Base-by-base conservation (phyloP, 2,113 vertebrate genomes). In the Pelobates fuscus region DNA sequence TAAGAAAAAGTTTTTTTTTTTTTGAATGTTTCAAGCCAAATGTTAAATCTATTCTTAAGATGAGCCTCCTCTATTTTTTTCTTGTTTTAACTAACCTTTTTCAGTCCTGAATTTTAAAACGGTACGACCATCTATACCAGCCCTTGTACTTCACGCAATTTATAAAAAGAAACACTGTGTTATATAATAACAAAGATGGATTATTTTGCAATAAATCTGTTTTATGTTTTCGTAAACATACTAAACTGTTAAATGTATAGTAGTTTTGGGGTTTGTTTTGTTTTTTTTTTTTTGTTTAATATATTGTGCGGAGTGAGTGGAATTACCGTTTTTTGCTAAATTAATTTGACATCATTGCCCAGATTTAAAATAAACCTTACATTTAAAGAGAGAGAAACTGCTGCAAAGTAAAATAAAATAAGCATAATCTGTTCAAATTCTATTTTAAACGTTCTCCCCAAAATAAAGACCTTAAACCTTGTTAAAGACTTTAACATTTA, bases 171-270 rank as follows among this genome's bases (percentile, higher is more conserved):
- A 87, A 85, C n/a, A n/a, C n/a, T n/a, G 84, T 91, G 86, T 91
- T 90, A 90, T 91, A 86, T 92, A 92, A 90, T 93, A 88, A 89
- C 86, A 87, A 89, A 82, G 84, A 89, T 84, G 88, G 84, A 82
- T 92, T 85, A 84, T 91, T 92, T 91, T 91, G 89, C 91, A 93
- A 92, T 91, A 92, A 91, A 58, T 37, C 23, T 27, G 17, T 1
- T 75, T 59, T 66, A 27, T 21, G 18, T 60, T 60, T 57, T 20
- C 46, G 17, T 61, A 46, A 17, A 71, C 24, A 60, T 70, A 29
- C 54, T 26, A 71, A 61, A 61, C 46, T 26, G 5, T 20, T 21
- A 17, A 21, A 15, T 25, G 2, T n/a, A 11, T 70, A 18, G 12
- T 18, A 21, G 20, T 21, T 20, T 21, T 2, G 52, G 5, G 41